Base-by-base conservation (phyloP, 2,888 invertebrate genomes). In the Fragum whitleyi region DNA sequence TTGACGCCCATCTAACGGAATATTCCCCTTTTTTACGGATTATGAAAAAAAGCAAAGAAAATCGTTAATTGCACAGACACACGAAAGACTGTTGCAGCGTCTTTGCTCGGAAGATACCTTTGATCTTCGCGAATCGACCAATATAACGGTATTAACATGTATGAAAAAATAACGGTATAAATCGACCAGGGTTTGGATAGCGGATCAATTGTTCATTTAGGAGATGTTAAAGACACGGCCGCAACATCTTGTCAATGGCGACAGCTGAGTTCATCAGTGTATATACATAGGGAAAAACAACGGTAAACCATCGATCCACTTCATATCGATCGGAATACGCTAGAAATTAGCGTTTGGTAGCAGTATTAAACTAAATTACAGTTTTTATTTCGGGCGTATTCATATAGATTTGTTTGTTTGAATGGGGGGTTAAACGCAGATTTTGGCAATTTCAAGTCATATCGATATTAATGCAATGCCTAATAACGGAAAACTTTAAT, bases 181-280 rank as follows among this genome's bases (percentile, higher is more conserved):
- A 47, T 47, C 47, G 47, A 47, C 47, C 5, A 47, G n/a, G 16
- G 47, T 14, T 47, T 47, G n/a, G 14, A 3, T n/a, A 9, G 47
- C 16, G 57, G 26, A 57, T 57, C 57, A 28, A 57, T 57, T 23
- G 57, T 57, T 57, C 57, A 57, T 57, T 57, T 57, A 57, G 57
- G 57, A 57, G 23, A 57, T 28, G 65, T 65, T 65, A 65, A 65
- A 65, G 65, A 42, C 26, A 65, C 65, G 65, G 65, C 32, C 65
- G 65, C 65, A 65, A 65, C 65, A 65, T 65, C 65, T 65, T 65
- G 65, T 65, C 42, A 11, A 14, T 19, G 21, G 65, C 19, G 42
- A 65, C 65, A 65, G 65, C 65, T 65, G 65, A 65, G 0, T 11
- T 42, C 21, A 65, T 28, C 28, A 26, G 16, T 2, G 61, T 28